Percentiles rank a stretch among this genome's conserved stretches.
Evolutionary conservation across 1,140 invertebrate species (phyloP).

Genomic region (Spodoptera frugiperda): DNA sequence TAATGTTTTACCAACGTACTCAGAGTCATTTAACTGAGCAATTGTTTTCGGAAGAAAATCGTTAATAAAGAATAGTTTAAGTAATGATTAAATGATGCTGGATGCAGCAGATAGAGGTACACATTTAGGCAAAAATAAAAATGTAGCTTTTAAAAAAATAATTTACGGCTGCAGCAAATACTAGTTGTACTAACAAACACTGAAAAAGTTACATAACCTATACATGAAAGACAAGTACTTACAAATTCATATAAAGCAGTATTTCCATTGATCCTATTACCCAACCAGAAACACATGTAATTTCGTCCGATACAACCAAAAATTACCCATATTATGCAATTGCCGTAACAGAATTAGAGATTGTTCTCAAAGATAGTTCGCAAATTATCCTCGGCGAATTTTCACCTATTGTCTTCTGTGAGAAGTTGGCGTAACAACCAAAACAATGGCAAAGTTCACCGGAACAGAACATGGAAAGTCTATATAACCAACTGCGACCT

Average conservation of each 20-base stretch:
- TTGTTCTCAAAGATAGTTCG: conserved; percentile 64
- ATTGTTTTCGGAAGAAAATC: no score
- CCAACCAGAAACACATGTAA: conserved; percentile 16
- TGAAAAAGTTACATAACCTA: not conserved
- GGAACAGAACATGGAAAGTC: conserved; percentile 82
- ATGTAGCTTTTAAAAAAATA: no score
- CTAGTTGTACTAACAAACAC: not conserved
- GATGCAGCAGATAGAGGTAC: no score
- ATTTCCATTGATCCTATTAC: conserved; percentile 4
- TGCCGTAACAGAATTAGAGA: conserved; percentile 55
- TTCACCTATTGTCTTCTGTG: conserved; percentile 82
- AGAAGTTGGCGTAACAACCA: conserved; percentile 77
- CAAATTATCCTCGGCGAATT: conserved; percentile 79
- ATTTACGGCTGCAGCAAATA: no score
- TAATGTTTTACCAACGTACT: no score
- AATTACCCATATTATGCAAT: conserved; percentile 62
- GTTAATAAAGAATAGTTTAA: no score
- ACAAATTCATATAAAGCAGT: not conserved
- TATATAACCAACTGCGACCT: conserved; percentile 74
- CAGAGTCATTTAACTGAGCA: no score
- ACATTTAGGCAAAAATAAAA: no score
- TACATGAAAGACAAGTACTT: not conserved
- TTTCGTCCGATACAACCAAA: conserved; percentile 41
- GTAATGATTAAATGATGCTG: no score
- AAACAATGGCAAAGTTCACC: conserved; percentile 84